These are phyloP conservation scores for Dryobota labecula DNA, from an alignment of 2,888 invertebrate species.

Conservation along the genomic window DNA sequence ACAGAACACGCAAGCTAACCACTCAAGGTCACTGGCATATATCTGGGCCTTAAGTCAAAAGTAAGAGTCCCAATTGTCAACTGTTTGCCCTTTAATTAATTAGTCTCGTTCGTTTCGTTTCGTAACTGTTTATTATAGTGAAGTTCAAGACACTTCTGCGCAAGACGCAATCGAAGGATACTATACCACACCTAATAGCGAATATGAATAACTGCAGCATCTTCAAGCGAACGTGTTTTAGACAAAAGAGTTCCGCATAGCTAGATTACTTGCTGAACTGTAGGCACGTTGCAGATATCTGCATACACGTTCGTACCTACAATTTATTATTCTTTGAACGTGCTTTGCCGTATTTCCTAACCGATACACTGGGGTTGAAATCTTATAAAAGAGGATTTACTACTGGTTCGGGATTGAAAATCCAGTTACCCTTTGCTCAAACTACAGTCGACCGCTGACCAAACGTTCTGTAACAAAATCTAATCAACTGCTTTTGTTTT, in stretches of 20 bases:
- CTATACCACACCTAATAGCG: background rate
- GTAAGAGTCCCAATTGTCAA: background rate
- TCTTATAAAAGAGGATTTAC: background rate
- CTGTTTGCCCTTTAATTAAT: background rate
- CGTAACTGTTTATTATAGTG: background rate
- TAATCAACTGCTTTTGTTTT: background rate
- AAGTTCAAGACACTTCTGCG: background rate
- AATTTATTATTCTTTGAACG: constrained; percentile 36
- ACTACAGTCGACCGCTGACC: background rate
- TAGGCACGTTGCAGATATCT: constrained; percentile 47
- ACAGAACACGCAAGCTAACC: too few relatives aligned
- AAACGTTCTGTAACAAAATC: background rate
- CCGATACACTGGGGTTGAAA: background rate
- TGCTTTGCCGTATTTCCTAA: background rate
- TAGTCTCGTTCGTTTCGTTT: background rate
- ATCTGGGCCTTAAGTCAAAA: too few relatives aligned
- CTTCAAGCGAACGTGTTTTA: constrained; percentile 23
- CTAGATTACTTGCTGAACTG: constrained; percentile 39
- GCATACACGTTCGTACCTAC: constrained; percentile 34
- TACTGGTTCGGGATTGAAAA: background rate
- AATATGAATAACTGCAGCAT: background rate
- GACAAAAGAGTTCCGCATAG: constrained; percentile 34
- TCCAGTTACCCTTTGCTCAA: background rate
- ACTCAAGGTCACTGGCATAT: too few relatives aligned
- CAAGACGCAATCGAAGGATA: background rate